Evolutionary conservation across 2,888 invertebrate genomes (phyloP).

Genomic region (Schizotus pectinicornis): DNA sequence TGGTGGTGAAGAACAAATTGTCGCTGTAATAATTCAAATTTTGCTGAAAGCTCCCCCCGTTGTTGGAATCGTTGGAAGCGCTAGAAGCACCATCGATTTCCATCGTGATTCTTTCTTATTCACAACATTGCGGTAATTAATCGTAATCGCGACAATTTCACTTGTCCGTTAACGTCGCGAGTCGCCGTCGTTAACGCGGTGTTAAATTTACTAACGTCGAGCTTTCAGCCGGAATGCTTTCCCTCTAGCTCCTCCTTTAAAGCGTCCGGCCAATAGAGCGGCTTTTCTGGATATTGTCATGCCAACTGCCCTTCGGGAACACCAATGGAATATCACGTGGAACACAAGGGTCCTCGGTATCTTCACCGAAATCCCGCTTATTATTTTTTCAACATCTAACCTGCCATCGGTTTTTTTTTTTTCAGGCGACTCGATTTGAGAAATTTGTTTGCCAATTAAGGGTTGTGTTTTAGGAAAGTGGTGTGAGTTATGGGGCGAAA

Average conservation of each 20-base stretch:
- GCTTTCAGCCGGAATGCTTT: constrained; percentile 19
- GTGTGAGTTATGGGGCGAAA: constrained; percentile 3
- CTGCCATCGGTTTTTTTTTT: too few species aligned
- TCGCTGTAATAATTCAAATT: constrained; percentile 51
- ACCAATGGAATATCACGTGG: constrained; percentile 39
- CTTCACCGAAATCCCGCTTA: not conserved
- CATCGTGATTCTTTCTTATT: constrained; percentile 34
- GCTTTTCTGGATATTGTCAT: constrained; percentile 36
- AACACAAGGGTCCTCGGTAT: constrained; percentile 5
- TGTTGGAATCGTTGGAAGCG: constrained; percentile 54
- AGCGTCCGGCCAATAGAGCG: constrained; percentile 34
- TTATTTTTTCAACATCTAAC: too few species aligned
- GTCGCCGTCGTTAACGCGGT: constrained; percentile 14
- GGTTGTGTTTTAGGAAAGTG: not conserved
- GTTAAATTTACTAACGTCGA: constrained; percentile 20
- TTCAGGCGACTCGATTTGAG: too few species aligned
- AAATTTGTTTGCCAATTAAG: not conserved
- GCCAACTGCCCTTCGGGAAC: constrained; percentile 42
- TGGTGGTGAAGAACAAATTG: constrained; percentile 48
- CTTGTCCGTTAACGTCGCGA: constrained; percentile 8
- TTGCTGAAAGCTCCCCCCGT: constrained; percentile 40
- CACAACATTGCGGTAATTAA: not conserved
- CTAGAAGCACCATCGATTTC: constrained; percentile 50
- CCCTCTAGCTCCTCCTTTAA: constrained; percentile 29
- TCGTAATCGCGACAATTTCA: not conserved